Conservation (phyloP, 1,140 invertebrate genomes). For the Pristionchus pacificus region DNA sequence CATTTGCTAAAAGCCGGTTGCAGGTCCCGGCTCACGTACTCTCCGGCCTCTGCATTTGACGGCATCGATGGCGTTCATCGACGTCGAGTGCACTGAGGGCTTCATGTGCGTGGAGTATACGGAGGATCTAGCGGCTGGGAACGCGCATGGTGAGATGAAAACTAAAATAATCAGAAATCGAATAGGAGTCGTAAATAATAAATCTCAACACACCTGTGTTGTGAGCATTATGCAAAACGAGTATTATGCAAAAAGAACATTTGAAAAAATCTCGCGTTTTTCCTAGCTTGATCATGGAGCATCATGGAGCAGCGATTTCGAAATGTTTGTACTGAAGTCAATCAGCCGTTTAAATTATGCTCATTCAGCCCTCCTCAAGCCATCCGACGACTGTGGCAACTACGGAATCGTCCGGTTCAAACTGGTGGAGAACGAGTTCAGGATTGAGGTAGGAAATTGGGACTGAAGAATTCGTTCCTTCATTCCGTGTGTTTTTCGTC, state of each 20-base stretch:
- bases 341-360: no score
- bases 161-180: not conserved
- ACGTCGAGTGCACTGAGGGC: constrained; percentile 23
- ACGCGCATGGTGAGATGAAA: not conserved
- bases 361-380: not conserved
- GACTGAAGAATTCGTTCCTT: no score
- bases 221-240: no score
- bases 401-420: constrained; percentile 5
- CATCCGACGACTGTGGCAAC: not conserved
- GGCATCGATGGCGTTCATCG: constrained; percentile 39
- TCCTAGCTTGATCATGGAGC: no score
- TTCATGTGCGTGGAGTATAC: constrained; percentile 23
- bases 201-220: no score
- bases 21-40: constrained; percentile 1
- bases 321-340: no score
- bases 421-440: not conserved
- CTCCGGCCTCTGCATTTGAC: constrained; percentile 32
- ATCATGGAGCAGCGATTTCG: no score
- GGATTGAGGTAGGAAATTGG: not conserved
- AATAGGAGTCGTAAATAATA: not conserved
- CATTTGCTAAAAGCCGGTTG: no score
- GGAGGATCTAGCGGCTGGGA: not conserved
- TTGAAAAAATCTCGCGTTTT: no score
- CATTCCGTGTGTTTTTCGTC: no score
- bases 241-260: no score